Conservation (phyloP, 1,140 invertebrate species). For the Eciton burchellii region DNA sequence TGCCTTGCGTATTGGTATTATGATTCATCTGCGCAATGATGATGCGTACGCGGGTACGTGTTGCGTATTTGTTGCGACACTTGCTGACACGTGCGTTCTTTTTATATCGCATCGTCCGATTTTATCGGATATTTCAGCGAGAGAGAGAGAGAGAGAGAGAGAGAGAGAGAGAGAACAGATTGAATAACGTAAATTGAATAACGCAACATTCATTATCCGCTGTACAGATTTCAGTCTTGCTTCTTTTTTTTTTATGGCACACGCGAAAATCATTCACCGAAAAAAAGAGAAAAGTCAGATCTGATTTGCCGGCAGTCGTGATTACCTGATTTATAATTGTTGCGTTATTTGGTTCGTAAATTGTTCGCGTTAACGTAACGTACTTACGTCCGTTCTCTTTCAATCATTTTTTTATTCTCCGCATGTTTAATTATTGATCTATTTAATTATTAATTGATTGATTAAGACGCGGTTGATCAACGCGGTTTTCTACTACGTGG, state of each 20-base stretch:
- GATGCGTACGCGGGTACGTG: not conserved
- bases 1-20: not conserved
- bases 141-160: too few species aligned
- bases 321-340: too few species aligned
- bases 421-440: too few species aligned
- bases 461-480: too few species aligned
- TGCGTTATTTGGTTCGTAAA: too few species aligned
- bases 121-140: conserved; percentile 10
- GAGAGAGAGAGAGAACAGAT: not conserved
- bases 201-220: not conserved
- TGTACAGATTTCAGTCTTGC: not conserved
- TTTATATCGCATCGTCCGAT: not conserved
- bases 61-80: conserved; percentile 16
- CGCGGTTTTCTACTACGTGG: too few species aligned
- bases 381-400: too few species aligned
- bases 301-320: too few species aligned
- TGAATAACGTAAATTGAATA: not conserved
- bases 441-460: too few species aligned
- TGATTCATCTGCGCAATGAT: not conserved
- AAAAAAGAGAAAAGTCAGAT: not conserved
- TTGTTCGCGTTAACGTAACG: too few species aligned
- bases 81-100: too few species aligned
- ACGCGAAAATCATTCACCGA: not conserved
- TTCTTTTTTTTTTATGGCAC: conserved; percentile 29
- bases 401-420: too few species aligned